phyloP scores from a whole-genome alignment of 2,113 vertebrate species.

The Sphyrna mokarran region DNA sequence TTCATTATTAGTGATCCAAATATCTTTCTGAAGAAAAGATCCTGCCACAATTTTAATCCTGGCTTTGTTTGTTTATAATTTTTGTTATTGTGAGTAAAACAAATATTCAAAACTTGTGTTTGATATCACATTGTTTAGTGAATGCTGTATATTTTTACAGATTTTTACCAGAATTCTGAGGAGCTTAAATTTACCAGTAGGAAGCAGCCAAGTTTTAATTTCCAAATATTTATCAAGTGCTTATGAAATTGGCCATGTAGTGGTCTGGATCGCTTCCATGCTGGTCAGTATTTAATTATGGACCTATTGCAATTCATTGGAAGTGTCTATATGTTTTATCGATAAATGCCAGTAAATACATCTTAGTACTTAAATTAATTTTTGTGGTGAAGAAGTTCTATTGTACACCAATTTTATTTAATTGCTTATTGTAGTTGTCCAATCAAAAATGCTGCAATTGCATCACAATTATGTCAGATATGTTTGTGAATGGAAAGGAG shows the following conservation, averaged over 20 bases:
- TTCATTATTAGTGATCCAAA: not conserved
- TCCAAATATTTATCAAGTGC: conserved; percentile 83
- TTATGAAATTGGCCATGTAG: conserved; percentile 90
- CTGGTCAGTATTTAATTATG: conserved; percentile 67
- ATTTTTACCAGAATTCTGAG: conserved; percentile 93
- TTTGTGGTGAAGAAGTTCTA: not conserved
- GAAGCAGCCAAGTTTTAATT: conserved; percentile 88
- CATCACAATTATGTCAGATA: not conserved
- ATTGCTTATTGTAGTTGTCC: not conserved
- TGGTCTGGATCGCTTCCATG: conserved; percentile 92
- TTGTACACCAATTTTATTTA: not conserved
- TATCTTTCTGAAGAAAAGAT: not conserved
- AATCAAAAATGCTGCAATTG: not conserved
- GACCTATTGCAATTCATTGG: not conserved
- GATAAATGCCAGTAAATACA: not conserved
- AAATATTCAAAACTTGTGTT: not conserved
- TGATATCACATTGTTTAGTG: not conserved
- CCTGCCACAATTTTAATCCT: not conserved
- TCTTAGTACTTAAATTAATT: not conserved
- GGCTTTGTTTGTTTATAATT: not conserved
- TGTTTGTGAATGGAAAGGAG: not conserved
- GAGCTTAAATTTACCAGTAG: conserved; percentile 93
- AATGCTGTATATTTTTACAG: conserved; percentile 52
- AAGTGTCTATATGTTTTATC: not conserved
- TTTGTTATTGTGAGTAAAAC: not conserved